A percentile compares a stretch with the other conserved stretches of the same genome.
Evolutionary conservation across 2,113 vertebrate species (phyloP).

Genomic region (Centropristis striata): DNA sequence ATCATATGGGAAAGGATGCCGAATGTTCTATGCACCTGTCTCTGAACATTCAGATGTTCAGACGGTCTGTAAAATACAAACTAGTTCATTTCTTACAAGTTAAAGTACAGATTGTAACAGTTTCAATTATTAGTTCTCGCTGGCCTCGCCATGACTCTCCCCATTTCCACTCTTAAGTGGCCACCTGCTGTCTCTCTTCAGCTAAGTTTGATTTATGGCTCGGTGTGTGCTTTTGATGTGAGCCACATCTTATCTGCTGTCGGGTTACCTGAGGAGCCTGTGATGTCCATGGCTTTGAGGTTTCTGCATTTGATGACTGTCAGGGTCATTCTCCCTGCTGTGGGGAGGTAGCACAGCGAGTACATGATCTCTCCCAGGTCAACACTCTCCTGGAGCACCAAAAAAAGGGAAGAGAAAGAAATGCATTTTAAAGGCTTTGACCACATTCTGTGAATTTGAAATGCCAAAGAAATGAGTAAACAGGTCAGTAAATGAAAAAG

Average conservation of each 20-base stretch:
- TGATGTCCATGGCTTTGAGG: constrained; percentile 99
- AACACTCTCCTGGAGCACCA: constrained; percentile 90
- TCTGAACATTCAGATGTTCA: background rate
- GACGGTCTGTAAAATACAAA: background rate
- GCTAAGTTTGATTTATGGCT: constrained; percentile 29
- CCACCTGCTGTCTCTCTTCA: constrained; percentile 22
- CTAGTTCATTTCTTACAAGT: background rate
- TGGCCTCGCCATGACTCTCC: background rate
- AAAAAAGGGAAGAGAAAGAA: background rate
- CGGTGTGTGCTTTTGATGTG: constrained; percentile 54
- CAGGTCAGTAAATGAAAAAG: background rate
- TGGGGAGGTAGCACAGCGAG: constrained; percentile 98
- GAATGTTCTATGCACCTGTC: background rate
- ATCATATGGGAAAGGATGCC: background rate
- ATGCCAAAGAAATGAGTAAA: background rate
- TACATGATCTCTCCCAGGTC: constrained; percentile 99
- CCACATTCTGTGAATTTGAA: constrained; percentile 2
- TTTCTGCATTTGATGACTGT: constrained; percentile 99
- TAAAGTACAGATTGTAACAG: too few relatives aligned
- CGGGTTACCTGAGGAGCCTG: constrained; percentile 93
- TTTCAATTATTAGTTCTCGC: background rate
- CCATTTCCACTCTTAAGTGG: constrained; percentile 13
- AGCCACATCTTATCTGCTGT: constrained; percentile 32
- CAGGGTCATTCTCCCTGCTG: constrained; percentile 97
- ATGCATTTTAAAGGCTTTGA: constrained; percentile 4